Conservation (phyloP, 2,797 vertebrate genomes). For the Centropyge bicolor region DNA sequence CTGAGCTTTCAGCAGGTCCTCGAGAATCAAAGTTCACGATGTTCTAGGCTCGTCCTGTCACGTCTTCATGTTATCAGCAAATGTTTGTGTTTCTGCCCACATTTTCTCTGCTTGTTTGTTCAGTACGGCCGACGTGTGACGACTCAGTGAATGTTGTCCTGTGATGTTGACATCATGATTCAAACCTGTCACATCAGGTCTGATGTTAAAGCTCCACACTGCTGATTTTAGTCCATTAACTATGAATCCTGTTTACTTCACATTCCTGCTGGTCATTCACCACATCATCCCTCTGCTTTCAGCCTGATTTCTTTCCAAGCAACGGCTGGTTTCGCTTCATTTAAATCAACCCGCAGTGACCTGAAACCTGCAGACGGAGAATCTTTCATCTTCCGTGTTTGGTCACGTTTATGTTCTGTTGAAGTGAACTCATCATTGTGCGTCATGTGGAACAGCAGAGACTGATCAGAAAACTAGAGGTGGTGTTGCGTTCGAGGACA, state of each 20-base stretch:
- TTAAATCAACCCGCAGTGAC: not conserved
- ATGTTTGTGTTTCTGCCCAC: not conserved
- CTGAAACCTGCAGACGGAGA: not conserved
- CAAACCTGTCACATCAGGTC: not conserved
- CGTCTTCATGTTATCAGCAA: not conserved
- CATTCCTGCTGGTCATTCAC: slow-evolving; percentile 17
- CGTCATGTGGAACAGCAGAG: not conserved
- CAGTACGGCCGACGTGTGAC: not conserved
- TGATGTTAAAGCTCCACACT: not conserved
- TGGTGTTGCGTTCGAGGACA: not conserved
- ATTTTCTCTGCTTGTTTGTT: not conserved
- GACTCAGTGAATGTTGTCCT: not conserved
- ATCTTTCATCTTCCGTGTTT: not conserved
- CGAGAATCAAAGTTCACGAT: not conserved
- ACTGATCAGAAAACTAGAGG: not conserved
- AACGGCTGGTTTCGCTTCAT: not conserved
- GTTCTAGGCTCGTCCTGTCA: not conserved
- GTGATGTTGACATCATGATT: not conserved
- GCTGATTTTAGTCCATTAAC: not conserved
- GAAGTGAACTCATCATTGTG: not conserved
- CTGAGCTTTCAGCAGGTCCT: not conserved
- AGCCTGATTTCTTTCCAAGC: not conserved
- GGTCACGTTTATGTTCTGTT: not conserved
- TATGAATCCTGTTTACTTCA: slow-evolving; percentile 5
- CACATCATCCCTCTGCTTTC: not conserved